Percentiles rank a stretch among this genome's conserved stretches.
Evolutionary conservation across 2,888 invertebrate species (phyloP).

Genomic region (Steinernema hermaphroditum): DNA sequence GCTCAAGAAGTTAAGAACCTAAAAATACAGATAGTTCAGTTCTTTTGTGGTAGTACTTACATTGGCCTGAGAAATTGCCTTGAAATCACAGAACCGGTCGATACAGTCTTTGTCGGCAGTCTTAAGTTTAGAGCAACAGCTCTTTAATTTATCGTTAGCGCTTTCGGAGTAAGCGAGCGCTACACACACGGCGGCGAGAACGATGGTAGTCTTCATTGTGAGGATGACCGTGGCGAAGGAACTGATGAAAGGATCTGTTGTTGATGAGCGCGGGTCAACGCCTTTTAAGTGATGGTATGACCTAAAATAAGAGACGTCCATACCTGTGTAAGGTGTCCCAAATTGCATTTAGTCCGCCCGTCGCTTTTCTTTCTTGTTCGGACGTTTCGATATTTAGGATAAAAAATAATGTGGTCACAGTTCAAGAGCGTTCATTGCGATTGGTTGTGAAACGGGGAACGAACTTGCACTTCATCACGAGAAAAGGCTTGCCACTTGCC

Average conservation of each 20-base stretch:
- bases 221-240: neutral
- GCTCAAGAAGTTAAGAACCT: conserved; percentile 63
- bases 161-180: conserved; percentile 9
- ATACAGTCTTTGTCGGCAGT: conserved; percentile 61
- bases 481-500: no score
- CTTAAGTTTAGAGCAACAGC: conserved; percentile 58
- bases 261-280: neutral
- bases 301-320: conserved; percentile 23
- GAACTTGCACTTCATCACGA: no score
- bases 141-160: conserved; percentile 59
- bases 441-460: no score
- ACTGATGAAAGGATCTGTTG: neutral
- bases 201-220: neutral
- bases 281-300: conserved; percentile 17
- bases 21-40: conserved; percentile 32
- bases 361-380: neutral
- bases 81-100: conserved; percentile 63
- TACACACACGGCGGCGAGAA: neutral
- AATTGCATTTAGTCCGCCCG: neutral
- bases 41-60: conserved; percentile 40
- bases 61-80: conserved; percentile 64
- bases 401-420: neutral
- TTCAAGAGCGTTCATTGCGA: no score
- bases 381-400: neutral
- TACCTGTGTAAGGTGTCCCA: conserved; percentile 26